Evolutionary conservation across 2,113 vertebrate species (phyloP), one percentile per base, ranked within the genome.

Genomic region (Verasper variegatus): DNA sequence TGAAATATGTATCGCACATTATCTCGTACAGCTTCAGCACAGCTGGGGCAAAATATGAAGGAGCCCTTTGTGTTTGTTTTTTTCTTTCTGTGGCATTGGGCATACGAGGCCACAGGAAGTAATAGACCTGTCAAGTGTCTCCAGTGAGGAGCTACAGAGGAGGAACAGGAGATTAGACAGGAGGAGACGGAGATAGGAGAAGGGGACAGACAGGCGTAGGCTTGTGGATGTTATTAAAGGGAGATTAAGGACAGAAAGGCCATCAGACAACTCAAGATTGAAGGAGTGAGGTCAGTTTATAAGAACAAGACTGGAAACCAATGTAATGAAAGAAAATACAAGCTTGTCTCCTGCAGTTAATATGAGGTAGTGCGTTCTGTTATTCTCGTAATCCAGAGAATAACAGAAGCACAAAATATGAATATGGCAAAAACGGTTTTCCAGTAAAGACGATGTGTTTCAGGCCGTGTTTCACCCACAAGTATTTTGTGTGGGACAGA

Each of bases 81-180:
- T 47, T 51, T 3, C 15, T 47, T 8, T 61, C 51, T 2, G 0
- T 37, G 20, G n/a, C 40, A n/a, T 78, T 58, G 18, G 58, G 57
- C 69, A 73, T 27, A 24, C 49, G n/a, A 83, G 82, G 84, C 70
- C 59, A 59, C 6, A 71, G 52, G 68, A 73, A 82, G 56, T 88
- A 89, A 90, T 87, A 80, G 83, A 88, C 67, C 83, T 87, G 86
- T 88, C 88, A 69, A 86, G 78, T 31, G 31, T 72, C 80, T 81
- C 58, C 23, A 23, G 45, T 60, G 71, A 57, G 56, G 61, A 79
- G 66, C 51, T 13, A 3, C 40, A 11, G 40, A 42, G 40, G 12
- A 42, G 40, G 40, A 75, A 37, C 67, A 68, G 52, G 77, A 79
- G 64, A 82, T 73, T 69, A 75, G 62, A 31, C n/a, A 45, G 18